phyloP scores from a whole-genome alignment of 2,113 vertebrate species.

The Phrynosoma blainvillii region DNA sequence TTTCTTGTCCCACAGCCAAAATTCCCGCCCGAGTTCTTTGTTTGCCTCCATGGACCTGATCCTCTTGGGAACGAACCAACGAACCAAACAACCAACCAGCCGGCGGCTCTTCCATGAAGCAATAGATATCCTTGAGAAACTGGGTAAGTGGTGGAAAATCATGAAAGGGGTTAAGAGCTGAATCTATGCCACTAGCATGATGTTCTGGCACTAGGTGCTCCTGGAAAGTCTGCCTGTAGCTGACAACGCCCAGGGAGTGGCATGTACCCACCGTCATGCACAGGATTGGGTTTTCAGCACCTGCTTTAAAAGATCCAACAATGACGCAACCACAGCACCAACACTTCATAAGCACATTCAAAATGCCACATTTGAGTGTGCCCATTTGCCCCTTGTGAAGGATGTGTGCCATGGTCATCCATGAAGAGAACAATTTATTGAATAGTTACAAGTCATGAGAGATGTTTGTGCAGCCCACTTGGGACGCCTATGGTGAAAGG shows the following conservation, averaged over 20 bases:
- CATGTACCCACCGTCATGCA: not conserved
- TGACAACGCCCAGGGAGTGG: slow-evolving; percentile 20
- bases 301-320: not conserved
- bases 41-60: not conserved
- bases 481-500: too few species aligned
- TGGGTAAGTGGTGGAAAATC: not conserved
- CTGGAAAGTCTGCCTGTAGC: not conserved
- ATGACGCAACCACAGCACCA: not conserved
- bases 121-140: not conserved
- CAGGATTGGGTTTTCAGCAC: not conserved
- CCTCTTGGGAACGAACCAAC: slow-evolving; percentile 25
- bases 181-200: not conserved
- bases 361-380: not conserved
- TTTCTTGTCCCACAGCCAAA: slow-evolving; percentile 34
- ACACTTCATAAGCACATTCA: not conserved
- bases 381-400: not conserved
- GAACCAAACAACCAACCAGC: not conserved
- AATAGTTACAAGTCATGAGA: not conserved
- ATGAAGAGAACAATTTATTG: not conserved
- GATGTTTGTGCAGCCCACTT: not conserved
- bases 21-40: slow-evolving; percentile 19
- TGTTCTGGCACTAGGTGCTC: not conserved
- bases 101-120: not conserved
- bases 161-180: not conserved
- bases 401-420: not conserved